A percentile compares a stretch with the other conserved stretches of the same genome.
Evolutionary conservation across 2,888 invertebrate species (phyloP).

Genomic region (Cheilosia vernalis): DNA sequence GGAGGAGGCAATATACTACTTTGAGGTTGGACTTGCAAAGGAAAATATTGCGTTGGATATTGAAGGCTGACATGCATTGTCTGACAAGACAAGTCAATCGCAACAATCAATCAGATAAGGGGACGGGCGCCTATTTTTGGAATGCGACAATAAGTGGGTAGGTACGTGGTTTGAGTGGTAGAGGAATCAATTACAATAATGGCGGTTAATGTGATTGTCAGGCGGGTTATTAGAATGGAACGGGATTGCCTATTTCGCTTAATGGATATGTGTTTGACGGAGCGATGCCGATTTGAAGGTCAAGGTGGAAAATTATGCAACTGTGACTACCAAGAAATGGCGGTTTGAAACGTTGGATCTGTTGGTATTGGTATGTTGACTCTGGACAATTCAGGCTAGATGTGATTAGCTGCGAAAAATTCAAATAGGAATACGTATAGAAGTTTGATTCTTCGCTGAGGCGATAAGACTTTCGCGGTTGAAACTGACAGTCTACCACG

Average conservation of each 20-base stretch:
- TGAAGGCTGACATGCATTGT: conserved; percentile 1
- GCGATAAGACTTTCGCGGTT: too few relatives aligned
- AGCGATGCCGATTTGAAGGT: not conserved
- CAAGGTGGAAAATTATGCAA: not conserved
- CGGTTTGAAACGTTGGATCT: too few relatives aligned
- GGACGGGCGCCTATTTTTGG: conserved; percentile 1
- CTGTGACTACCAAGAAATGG: too few relatives aligned
- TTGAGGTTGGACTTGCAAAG: not conserved
- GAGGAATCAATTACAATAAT: conserved; percentile 23
- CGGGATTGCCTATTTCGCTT: not conserved
- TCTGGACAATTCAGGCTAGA: too few relatives aligned
- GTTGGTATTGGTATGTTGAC: too few relatives aligned
- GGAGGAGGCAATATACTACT: too few relatives aligned
- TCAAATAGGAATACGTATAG: too few relatives aligned
- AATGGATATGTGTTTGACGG: not conserved
- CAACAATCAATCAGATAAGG: not conserved
- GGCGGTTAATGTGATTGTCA: conserved; percentile 1
- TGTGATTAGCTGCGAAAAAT: too few relatives aligned
- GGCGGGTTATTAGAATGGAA: conserved; percentile 1
- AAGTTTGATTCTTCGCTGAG: too few relatives aligned
- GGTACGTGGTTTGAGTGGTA: not conserved
- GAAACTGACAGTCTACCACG: too few relatives aligned
- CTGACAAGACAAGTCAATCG: not conserved
- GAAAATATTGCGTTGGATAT: not conserved
- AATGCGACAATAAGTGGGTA: not conserved